Evolutionary conservation across 2,113 vertebrate species (phyloP).

Genomic region (Etheostoma cragini): DNA sequence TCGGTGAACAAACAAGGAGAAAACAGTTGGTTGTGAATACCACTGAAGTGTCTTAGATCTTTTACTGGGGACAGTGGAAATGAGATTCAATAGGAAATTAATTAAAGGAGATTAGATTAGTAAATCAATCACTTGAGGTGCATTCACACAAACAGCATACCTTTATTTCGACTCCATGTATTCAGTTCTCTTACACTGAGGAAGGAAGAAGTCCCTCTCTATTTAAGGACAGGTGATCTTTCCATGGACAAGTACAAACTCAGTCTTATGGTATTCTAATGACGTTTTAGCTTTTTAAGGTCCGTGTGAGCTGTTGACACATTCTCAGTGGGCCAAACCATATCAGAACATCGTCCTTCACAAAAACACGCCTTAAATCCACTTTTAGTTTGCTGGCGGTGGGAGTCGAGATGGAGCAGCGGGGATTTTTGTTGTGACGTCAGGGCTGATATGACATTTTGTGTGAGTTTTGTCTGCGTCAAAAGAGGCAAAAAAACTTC

Average conservation of each 20-base stretch:
- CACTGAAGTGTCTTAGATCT: conserved; percentile 34
- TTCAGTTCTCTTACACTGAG: background rate
- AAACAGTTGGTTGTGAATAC: conserved; percentile 48
- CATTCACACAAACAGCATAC: background rate
- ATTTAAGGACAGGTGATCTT: background rate
- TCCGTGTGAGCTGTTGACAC: conserved; percentile 1
- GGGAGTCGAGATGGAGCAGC: background rate
- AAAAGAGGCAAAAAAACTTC: no score
- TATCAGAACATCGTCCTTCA: background rate
- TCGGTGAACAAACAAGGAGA: conserved; percentile 51
- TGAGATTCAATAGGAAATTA: conserved; percentile 27
- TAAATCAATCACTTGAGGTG: conserved; percentile 5
- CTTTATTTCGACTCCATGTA: background rate
- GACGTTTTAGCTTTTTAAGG: background rate
- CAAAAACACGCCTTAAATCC: background rate
- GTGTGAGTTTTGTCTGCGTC: background rate
- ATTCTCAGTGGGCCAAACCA: background rate
- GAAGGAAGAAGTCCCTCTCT: background rate
- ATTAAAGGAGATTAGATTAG: conserved; percentile 34
- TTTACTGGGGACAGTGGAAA: conserved; percentile 6
- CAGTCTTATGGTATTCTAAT: background rate
- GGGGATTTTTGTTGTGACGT: background rate
- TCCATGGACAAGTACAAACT: background rate
- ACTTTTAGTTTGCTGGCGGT: background rate
- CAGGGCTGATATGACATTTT: background rate